Percentiles rank a stretch among this genome's conserved stretches.
These are phyloP conservation scores for Elaphurus davidianus DNA, from an alignment of 2,113 vertebrate species.

Conservation along the genomic window DNA sequence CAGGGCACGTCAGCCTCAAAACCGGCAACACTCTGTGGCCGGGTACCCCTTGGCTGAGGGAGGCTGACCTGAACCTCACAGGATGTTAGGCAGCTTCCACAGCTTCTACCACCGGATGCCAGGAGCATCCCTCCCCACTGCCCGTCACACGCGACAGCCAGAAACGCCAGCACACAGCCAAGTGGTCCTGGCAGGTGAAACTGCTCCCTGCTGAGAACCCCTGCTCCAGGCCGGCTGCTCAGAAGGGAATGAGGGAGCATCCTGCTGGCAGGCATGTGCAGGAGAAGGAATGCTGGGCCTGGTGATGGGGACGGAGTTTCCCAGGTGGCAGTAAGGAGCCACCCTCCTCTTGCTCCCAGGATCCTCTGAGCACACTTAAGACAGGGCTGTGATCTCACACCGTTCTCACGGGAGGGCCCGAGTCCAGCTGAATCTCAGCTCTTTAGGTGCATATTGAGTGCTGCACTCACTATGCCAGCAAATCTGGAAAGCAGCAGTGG, in stretches of 20 bases:
- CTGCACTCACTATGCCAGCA: background rate
- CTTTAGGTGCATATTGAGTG: background rate
- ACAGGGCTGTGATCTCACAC: background rate
- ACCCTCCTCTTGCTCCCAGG: rapidly evolving
- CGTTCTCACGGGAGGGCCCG: rapidly evolving
- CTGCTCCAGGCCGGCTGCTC: background rate
- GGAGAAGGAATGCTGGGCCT: background rate
- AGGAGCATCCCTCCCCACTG: background rate
- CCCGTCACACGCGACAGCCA: background rate
- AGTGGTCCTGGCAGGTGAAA: background rate
- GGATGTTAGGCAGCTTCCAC: background rate
- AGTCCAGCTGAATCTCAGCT: too few species aligned
- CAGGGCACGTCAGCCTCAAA: background rate
- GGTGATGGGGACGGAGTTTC: background rate
- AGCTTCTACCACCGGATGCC: background rate
- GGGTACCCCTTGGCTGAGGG: background rate
- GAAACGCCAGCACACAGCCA: background rate
- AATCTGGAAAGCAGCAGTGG: background rate
- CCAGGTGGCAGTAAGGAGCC: rapidly evolving
- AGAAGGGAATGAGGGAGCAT: background rate
- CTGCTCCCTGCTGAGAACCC: background rate
- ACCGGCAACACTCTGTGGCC: rapidly evolving
- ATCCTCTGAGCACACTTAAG: background rate
- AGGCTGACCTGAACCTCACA: background rate
- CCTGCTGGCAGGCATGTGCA: background rate